Percentiles rank a stretch among this genome's conserved stretches.
These are phyloP conservation scores for Stylophora pistillata DNA, from an alignment of 64 coral and sea anemone genomes.

Conservation along the genomic window DNA sequence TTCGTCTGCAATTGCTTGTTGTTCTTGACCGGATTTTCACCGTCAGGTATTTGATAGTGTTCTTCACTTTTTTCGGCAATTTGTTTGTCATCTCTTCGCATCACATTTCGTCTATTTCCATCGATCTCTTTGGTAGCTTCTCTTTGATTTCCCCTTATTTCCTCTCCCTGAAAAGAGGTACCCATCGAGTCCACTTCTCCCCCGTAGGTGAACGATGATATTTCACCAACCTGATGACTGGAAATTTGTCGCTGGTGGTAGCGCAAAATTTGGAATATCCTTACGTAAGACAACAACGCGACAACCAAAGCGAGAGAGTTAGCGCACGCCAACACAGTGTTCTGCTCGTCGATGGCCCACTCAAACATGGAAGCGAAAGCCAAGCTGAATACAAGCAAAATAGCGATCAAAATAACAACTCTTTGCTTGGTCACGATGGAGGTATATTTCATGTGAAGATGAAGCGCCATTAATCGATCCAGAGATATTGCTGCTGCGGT, in stretches of 20 bases:
- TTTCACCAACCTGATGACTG: conserved; percentile 1
- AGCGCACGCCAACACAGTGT: conserved; percentile 13
- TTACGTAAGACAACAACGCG: conserved; percentile 15
- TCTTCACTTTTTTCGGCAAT: background rate
- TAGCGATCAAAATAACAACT: background rate
- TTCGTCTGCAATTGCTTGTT: background rate
- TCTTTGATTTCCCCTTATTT: background rate
- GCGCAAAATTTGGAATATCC: conserved; percentile 29
- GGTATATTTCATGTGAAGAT: conserved; percentile 23
- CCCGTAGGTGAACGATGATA: background rate
- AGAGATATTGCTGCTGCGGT: conserved; percentile 28
- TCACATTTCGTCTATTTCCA: background rate
- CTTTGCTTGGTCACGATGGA: background rate
- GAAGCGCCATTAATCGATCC: conserved; percentile 32
- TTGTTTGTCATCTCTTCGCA: background rate
- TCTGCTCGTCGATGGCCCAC: conserved; percentile 24
- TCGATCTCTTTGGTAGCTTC: background rate
- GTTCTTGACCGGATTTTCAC: background rate
- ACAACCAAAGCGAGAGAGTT: background rate
- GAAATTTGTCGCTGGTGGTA: conserved; percentile 33
- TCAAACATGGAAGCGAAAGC: conserved; percentile 33
- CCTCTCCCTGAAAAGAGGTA: background rate
- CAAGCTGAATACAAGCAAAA: background rate
- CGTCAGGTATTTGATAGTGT: background rate
- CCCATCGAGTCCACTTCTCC: background rate